Evolutionary conservation across 92 coral and sea anemone species (phyloP), one percentile per base, ranked within the genome.

Genomic region (Virgularia gustaviana): DNA sequence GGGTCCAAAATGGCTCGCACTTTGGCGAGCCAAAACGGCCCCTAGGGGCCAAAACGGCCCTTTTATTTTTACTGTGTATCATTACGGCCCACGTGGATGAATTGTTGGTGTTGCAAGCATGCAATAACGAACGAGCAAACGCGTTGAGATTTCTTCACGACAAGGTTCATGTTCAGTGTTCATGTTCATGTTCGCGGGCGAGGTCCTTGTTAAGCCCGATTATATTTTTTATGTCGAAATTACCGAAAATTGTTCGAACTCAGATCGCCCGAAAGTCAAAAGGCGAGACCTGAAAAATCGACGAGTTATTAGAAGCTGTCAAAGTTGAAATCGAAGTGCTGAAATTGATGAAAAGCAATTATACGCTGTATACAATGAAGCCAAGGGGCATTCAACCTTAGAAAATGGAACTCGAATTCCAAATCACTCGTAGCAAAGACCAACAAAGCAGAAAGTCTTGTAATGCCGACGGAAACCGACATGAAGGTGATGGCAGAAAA

Each of bases 171-270:
- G n/a, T n/a, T n/a, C n/a, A n/a, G n/a, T n/a, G n/a, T n/a, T 4
- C 16, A 25, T 10, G 55, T 47, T 47, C 55, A 47, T 10, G 55
- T 47, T 13, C 24, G 28, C 2, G 57, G 57, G 22, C 27, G 22
- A 51, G 24, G 25, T 20, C 28, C 12, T 19, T 51, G 27, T 51
- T 51, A 15, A 51, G 22, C 4, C 57, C 57, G 27, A 51, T 51
- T 31, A 51, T n/a, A n/a, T n/a, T n/a, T n/a, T n/a, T 51, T 51
- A 51, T 51, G 57, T 51, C 57, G 57, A 51, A 51, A 51, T 31
- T 16, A 6, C 57, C 57, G 9, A 51, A 51, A 27, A 31, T 20
- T 51, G 27, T 51, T 51, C 57, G 57, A 16, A 51, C 27, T 51
- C 57, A 51, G 57, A 51, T 51, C 28, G 28, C 57, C 27, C 57